Evolutionary conservation across 2,113 vertebrate species (phyloP).

Genomic region (Prietella phreatophila): DNA sequence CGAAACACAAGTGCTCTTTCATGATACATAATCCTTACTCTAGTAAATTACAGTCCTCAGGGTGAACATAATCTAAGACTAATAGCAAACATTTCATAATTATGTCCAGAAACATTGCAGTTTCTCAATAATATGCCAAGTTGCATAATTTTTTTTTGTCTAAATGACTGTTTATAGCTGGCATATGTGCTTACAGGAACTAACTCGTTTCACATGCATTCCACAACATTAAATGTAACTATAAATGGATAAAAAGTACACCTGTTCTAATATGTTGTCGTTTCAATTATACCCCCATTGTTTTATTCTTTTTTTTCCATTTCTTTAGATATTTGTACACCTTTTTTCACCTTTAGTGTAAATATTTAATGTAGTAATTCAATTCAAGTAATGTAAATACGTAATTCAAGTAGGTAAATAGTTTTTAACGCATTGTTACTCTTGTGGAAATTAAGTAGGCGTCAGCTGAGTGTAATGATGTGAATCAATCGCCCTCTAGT

Average conservation of each 20-base stretch:
- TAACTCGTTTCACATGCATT: background rate
- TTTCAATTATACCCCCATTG: background rate
- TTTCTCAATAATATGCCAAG: background rate
- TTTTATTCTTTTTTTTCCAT: background rate
- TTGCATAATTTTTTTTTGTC: background rate
- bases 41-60: background rate
- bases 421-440: background rate
- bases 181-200: background rate
- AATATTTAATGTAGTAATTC: background rate
- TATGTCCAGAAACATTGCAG: too few species aligned
- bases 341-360: background rate
- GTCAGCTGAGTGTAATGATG: background rate
- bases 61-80: background rate
- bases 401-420: background rate
- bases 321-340: background rate
- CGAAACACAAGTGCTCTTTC: background rate
- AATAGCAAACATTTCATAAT: too few species aligned
- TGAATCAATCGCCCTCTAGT: constrained; percentile 32
- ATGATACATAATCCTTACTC: background rate
- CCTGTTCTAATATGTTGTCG: too few species aligned
- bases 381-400: background rate
- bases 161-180: background rate
- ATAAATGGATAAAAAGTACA: background rate
- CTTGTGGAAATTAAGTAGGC: background rate
- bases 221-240: background rate